Evolutionary conservation across 2,888 invertebrate species (phyloP).

Genomic region (Drosophila leonis): DNA sequence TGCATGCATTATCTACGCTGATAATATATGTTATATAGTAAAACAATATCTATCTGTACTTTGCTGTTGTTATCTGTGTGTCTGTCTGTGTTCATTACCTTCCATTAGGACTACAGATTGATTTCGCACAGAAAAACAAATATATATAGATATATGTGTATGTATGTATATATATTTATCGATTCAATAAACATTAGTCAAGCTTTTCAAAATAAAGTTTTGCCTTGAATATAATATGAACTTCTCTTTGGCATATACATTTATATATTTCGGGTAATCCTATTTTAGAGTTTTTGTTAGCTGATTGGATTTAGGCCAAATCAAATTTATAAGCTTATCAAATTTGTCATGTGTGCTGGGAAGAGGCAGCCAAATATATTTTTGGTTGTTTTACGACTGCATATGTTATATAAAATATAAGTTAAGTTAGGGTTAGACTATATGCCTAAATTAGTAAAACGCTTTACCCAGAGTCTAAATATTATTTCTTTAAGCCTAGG

Average conservation of each 20-base stretch:
- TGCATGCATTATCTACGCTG: conserved; percentile 67
- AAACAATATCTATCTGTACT: conserved; percentile 27
- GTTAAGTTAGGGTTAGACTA: too few species aligned
- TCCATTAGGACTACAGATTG: conserved; percentile 71
- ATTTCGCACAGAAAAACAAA: conserved; percentile 49
- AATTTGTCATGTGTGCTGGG: neutral
- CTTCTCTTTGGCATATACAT: neutral
- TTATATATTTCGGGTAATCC: conserved; percentile 11
- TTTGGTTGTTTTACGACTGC: neutral
- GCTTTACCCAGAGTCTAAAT: too few species aligned
- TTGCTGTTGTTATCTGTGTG: conserved; percentile 40
- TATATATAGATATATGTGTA: conserved; percentile 21
- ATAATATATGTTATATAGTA: conserved; percentile 39
- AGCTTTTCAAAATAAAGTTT: neutral
- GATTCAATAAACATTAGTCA: conserved; percentile 41
- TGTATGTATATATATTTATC: conserved; percentile 23
- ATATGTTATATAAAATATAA: neutral
- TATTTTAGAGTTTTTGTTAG: neutral
- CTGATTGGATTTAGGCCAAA: conserved; percentile 10
- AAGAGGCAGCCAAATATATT: neutral
- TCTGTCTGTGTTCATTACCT: conserved; percentile 31
- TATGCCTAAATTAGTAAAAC: too few species aligned
- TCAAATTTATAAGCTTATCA: neutral
- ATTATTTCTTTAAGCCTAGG: too few species aligned
- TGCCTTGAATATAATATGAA: neutral